These are phyloP conservation scores for Trachythela sp. DNA, from an alignment of 64 coral and sea anemone species.

Conservation along the genomic window DNA sequence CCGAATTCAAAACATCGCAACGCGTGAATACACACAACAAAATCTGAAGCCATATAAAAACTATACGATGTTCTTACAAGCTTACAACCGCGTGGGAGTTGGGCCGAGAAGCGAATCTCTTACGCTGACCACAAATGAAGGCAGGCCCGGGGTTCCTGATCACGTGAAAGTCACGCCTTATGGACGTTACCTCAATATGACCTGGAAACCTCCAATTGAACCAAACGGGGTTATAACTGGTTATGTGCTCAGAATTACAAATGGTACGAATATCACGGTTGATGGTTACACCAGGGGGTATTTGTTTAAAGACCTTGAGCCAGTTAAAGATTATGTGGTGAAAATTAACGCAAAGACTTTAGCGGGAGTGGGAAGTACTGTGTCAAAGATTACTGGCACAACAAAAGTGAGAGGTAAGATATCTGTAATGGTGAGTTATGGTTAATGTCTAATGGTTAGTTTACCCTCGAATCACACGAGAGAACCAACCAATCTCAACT, in stretches of 20 bases:
- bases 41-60: not conserved
- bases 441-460: too few relatives aligned
- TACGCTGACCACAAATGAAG: not conserved
- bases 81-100: not conserved
- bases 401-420: not conserved
- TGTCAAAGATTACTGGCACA: not conserved
- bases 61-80: not conserved
- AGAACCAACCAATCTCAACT: too few relatives aligned
- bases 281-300: not conserved
- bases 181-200: not conserved
- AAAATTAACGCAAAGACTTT: not conserved
- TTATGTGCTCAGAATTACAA: not conserved
- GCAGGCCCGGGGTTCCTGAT: not conserved
- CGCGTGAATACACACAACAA: not conserved
- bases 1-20: not conserved
- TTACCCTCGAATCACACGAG: too few relatives aligned
- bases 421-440: too few relatives aligned
- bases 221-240: conserved; percentile 3
- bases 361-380: not conserved
- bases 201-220: not conserved
- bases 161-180: not conserved
- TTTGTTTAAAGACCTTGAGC: not conserved
- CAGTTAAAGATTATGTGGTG: not conserved
- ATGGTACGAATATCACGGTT: not conserved
- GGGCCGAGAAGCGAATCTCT: not conserved